Percentiles rank a stretch among this genome's conserved stretches.
Evolutionary conservation across 2,797 vertebrate genomes (phyloP).

Genomic region (Labroides dimidiatus): DNA sequence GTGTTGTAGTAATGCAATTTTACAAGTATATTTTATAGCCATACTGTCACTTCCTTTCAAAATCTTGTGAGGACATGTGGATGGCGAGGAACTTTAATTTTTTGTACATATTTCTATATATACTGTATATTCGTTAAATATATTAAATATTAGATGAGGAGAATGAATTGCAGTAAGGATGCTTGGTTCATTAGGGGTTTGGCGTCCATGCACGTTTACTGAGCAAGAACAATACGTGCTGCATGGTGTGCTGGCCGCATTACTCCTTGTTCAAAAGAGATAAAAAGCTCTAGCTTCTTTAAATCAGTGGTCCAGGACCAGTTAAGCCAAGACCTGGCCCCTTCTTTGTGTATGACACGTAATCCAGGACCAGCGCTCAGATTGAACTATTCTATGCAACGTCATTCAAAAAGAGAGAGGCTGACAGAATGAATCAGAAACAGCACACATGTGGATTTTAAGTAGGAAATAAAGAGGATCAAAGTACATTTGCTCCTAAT

Average conservation of each 20-base stretch:
- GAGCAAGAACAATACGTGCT: slow-evolving; percentile 78
- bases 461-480: slow-evolving; percentile 70
- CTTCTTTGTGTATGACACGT: slow-evolving; percentile 47
- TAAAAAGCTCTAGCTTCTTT: slow-evolving; percentile 69
- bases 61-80: slow-evolving; percentile 76
- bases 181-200: slow-evolving; percentile 70
- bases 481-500: slow-evolving; percentile 72
- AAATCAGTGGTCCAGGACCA: slow-evolving; percentile 70
- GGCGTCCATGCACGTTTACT: slow-evolving; percentile 84
- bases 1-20: slow-evolving; percentile 81
- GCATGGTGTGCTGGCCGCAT: slow-evolving; percentile 71
- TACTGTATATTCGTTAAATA: slow-evolving; percentile 73
- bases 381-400: slow-evolving; percentile 77
- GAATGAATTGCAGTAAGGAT: slow-evolving; percentile 75
- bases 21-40: slow-evolving; percentile 79
- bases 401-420: slow-evolving; percentile 72
- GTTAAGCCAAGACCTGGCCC: slow-evolving; percentile 57
- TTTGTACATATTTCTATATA: slow-evolving; percentile 75
- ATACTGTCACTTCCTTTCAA: slow-evolving; percentile 75
- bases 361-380: slow-evolving; percentile 68
- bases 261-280: slow-evolving; percentile 68
- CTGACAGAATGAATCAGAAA: slow-evolving; percentile 70
- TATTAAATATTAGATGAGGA: slow-evolving; percentile 76
- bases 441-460: slow-evolving; percentile 72
- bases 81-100: slow-evolving; percentile 76